Base-by-base conservation (phyloP, 2,113 vertebrate genomes). In the Psilopogon haemacephalus region DNA sequence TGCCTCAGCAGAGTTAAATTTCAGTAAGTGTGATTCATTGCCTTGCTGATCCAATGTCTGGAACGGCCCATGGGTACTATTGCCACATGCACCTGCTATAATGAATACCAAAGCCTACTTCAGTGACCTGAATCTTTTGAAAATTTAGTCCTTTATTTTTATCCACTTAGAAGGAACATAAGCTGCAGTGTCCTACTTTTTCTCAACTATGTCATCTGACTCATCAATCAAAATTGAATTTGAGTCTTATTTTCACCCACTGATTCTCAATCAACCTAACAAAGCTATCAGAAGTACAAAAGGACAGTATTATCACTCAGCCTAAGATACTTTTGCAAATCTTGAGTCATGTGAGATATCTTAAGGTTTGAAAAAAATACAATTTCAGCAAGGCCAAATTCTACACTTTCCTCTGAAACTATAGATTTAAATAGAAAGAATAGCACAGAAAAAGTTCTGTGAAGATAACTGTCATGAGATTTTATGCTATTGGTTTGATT, bases 121-220 rank as follows among this genome's bases (percentile, higher is more conserved):
- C 56, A 62, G 85, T 94, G 94, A 93, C 95, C 93, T 90, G 69
- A 94, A 95, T 95, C 65, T 91, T 95, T 87, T 88, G 85, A 93
- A 95, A 96, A 96, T 95, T 74, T 94, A 95, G 91, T 95, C 69
- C 72, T 96, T 96, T 96, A 96, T 94, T 96, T 96, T 96, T 95
- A 94, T 91, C 95, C 33, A 78, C 60, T 86, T 89, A 48, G 48
- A 95, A 50, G 46, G 88, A 93, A 68, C 42, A 90, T 55, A 93
- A 82, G 86, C 83, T 67, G 86, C 83, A 73, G 50, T 79, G 95
- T 84, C 96, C 96, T 97, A 96, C 83, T 97, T 97, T 90, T 88
- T 88, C 63, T 93, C 78, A 91, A 69, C 72, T 42, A 40, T 96
- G 96, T 94, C 91, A 93, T 86, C 76, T 94, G 96, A 94, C 70